A percentile compares a stretch with the other conserved stretches of the same genome.
These are phyloP conservation scores for Lysandra bellargus DNA, from an alignment of 2,888 invertebrate genomes.

Conservation along the genomic window DNA sequence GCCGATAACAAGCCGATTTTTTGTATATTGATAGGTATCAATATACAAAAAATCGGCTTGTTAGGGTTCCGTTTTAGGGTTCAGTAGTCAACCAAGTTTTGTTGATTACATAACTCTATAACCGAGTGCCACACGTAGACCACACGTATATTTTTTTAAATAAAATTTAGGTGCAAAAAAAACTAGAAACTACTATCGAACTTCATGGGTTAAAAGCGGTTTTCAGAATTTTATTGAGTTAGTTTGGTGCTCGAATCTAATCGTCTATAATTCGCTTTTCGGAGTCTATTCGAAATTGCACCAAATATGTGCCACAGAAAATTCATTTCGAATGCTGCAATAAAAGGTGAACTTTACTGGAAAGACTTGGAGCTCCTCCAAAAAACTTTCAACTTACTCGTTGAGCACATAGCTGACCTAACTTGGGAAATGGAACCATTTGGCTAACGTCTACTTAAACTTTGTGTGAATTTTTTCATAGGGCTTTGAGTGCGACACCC, in stretches of 20 bases:
- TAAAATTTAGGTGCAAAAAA: neutral
- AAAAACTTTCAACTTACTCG: slow-evolving; percentile 1
- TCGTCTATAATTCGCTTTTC: neutral
- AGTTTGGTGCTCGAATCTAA: neutral
- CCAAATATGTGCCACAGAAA: neutral
- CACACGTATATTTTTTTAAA: too few relatives aligned
- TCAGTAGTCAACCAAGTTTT: too few relatives aligned
- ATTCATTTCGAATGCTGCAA: neutral
- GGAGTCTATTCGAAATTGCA: neutral
- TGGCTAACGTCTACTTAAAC: neutral
- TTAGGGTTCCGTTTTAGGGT: too few relatives aligned
- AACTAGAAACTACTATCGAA: neutral
- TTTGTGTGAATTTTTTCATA: neutral
- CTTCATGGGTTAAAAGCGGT: neutral
- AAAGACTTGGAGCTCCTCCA: neutral
- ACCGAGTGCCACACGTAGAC: too few relatives aligned
- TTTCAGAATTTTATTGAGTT: neutral
- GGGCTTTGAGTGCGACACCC: too few relatives aligned
- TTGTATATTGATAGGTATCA: too few relatives aligned
- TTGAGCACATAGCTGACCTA: neutral
- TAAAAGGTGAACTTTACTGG: neutral
- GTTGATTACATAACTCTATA: too few relatives aligned
- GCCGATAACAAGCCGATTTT: too few relatives aligned
- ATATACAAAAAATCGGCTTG: too few relatives aligned
- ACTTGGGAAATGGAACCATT: neutral